Percentiles rank a stretch among this genome's conserved stretches.
phyloP scores from a whole-genome alignment of 2,797 vertebrate species.

The Eulemur mongoz region DNA sequence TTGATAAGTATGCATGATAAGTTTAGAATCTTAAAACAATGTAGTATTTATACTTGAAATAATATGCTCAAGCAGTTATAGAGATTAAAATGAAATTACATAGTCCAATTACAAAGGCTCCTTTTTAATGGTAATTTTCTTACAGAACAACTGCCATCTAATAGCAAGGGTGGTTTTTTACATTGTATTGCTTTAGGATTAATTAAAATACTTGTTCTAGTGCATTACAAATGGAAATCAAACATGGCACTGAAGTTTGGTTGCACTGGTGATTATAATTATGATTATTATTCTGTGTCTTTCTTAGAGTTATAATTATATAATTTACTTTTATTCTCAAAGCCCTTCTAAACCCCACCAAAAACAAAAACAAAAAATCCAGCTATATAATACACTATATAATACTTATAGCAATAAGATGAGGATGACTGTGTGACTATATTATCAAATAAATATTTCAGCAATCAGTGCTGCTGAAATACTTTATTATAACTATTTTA shows the following conservation, averaged over 20 bases:
- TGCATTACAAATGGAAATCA: constrained; percentile 11
- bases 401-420: not conserved
- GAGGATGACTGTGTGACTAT: not conserved
- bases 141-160: constrained; percentile 2
- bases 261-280: not conserved
- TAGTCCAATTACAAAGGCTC: constrained; percentile 7
- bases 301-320: not conserved
- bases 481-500: not conserved
- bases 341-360: not conserved
- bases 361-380: not conserved
- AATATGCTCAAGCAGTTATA: not conserved
- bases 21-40: constrained; percentile 12
- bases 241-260: not conserved
- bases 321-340: not conserved
- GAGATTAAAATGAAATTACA: constrained; percentile 43
- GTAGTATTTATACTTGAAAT: constrained; percentile 12
- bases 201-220: constrained; percentile 55
- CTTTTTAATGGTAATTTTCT: constrained; percentile 53
- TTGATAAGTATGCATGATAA: not conserved
- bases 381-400: not conserved
- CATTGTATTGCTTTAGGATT: constrained; percentile 23
- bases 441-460: not conserved
- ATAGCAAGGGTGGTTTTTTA: not conserved
- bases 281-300: not conserved
- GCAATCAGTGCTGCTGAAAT: not conserved